Percentiles rank a stretch among this genome's conserved stretches.
These are phyloP conservation scores for Oryzaephilus surinamensis DNA, from an alignment of 1,140 invertebrate species.

Conservation along the genomic window DNA sequence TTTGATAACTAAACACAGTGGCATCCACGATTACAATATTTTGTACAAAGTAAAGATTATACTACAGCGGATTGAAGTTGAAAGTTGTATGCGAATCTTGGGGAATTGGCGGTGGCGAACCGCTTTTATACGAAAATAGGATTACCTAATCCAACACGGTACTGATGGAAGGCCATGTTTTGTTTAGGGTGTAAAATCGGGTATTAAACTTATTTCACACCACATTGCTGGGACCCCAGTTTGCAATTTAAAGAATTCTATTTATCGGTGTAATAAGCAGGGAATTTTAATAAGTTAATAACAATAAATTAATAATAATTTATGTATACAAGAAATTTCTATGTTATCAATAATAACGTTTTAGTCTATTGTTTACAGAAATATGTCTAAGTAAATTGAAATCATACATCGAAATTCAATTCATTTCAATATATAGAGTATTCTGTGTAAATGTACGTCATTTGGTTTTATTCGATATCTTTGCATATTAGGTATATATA, in stretches of 20 bases:
- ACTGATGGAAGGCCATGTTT: too few species aligned
- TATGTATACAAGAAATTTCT: too few species aligned
- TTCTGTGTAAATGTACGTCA: too few species aligned
- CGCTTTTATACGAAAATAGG: conserved; percentile 7
- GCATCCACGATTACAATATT: conserved; percentile 11
- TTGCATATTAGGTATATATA: too few species aligned
- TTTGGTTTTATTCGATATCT: too few species aligned
- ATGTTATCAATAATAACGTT: too few species aligned
- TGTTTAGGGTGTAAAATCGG: too few species aligned
- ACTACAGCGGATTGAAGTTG: conserved; percentile 9
- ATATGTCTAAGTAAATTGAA: too few species aligned
- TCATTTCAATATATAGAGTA: too few species aligned
- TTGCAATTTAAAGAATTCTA: conserved; percentile 3
- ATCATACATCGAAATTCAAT: too few species aligned
- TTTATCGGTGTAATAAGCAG: neutral
- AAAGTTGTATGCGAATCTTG: conserved; percentile 8
- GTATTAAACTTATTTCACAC: conserved; percentile 4
- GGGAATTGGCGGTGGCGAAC: conserved; percentile 4
- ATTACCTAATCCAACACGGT: conserved; percentile 6
- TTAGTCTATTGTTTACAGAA: too few species aligned
- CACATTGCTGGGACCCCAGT: conserved; percentile 4
- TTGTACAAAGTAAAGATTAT: conserved; percentile 10
- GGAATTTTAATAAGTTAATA: neutral
- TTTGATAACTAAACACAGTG: conserved; percentile 5
- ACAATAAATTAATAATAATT: conserved; percentile 1